Percentiles rank a stretch among this genome's conserved stretches.
These are phyloP conservation scores for Thripadectes ignobilis DNA, from an alignment of 2,797 vertebrate genomes.

Conservation along the genomic window DNA sequence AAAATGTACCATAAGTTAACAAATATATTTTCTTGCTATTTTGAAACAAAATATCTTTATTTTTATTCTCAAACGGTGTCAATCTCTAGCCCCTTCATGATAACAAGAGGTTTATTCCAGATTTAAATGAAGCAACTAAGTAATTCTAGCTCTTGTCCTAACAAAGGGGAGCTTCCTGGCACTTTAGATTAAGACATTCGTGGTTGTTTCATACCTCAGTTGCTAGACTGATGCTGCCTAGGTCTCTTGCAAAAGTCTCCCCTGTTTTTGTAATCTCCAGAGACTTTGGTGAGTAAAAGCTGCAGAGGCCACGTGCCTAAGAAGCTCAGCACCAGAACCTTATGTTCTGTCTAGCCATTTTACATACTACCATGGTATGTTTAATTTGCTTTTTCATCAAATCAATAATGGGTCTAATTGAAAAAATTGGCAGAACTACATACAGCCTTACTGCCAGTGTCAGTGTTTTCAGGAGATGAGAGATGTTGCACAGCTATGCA, in stretches of 20 bases:
- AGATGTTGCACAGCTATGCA: slow-evolving; percentile 10
- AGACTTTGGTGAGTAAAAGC: slow-evolving; percentile 17
- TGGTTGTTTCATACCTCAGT: neutral
- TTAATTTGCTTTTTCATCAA: slow-evolving; percentile 80
- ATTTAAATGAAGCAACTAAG: neutral
- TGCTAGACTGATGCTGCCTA: neutral
- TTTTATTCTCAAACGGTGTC: neutral
- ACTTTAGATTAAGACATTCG: neutral
- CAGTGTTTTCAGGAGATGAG: slow-evolving; percentile 61
- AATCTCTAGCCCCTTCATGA: neutral
- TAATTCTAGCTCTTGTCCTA: neutral
- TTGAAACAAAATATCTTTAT: neutral
- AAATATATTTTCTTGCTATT: neutral
- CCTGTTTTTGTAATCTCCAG: neutral
- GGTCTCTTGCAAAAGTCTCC: neutral
- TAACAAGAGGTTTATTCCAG: neutral
- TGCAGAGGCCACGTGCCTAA: neutral
- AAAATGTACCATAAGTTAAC: neutral
- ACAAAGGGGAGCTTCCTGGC: neutral
- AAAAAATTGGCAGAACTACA: slow-evolving; percentile 77
- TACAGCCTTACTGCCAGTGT: slow-evolving; percentile 52
- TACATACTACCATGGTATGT: slow-evolving; percentile 71
- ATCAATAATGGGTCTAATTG: slow-evolving; percentile 78
- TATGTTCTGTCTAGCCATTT: slow-evolving; percentile 68
- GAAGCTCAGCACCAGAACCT: slow-evolving; percentile 64